Base-by-base conservation (phyloP, 1,140 invertebrate genomes). In the Cyrtorhinus lividipennis region DNA sequence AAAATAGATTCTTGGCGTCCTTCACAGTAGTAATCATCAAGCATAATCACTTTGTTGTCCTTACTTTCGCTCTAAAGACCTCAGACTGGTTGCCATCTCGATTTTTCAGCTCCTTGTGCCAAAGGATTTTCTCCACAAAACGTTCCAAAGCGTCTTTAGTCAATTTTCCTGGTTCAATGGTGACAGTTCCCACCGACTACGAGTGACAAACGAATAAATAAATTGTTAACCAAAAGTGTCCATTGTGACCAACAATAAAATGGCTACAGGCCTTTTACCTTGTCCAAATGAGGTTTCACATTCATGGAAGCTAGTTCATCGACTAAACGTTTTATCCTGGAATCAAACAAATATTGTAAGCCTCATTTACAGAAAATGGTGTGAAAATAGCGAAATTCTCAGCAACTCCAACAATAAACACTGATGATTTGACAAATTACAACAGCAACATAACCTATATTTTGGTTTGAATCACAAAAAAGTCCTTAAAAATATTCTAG, bases 41-140 rank as follows among this genome's bases (percentile, higher is more conserved):
- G n/a, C n/a, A n/a, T n/a, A n/a, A n/a, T n/a, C n/a, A n/a, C n/a
- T 53, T 53, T 20, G 20, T 53, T 15, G 5, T 53, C 8, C 58
- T 65, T 57, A 69, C 69, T 64, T 70, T 69, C 20, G 68, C 56
- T 53, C 69, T 24, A 24, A 69, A 65, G 22, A 68, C 67, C 57
- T 69, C 66, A 5, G 62, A 26, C 12, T 45, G 24, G 20, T 65
- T 61, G 10, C 66, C 66, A 1, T 45, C 10, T 0, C 23, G 24
- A 46, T 69, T 62, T 38, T 24, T 62, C 12, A 66, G 24, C 2
- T 57, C 15, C 58, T 67, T 68, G 56, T 67, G 64, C 68, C 69
- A 69, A 60, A 69, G 62, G 20, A 68, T 46, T 46, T 63, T 66
- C 48, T 67, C 62, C 1, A 70, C 24, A 59, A 69, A 69, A n/a